Evolutionary conservation across 2,888 invertebrate genomes (phyloP).

Genomic region (Apomyelois bistriatella): DNA sequence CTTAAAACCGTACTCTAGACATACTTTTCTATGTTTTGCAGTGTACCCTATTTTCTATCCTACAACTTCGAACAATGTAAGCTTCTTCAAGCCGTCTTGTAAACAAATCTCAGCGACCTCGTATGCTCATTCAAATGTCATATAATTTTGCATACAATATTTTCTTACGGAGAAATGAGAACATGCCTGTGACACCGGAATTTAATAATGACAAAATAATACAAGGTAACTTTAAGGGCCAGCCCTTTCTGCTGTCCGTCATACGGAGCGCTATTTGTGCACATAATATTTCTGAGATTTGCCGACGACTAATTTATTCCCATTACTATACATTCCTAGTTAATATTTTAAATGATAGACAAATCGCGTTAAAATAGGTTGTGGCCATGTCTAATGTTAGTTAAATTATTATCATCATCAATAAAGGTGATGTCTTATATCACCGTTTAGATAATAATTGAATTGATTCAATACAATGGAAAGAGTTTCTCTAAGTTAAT

Average conservation of each 20-base stretch:
- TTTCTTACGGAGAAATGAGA: constrained; percentile 74
- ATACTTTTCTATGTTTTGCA: background rate
- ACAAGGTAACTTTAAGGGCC: constrained; percentile 75
- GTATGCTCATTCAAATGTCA: constrained; percentile 78
- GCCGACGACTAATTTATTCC: constrained; percentile 72
- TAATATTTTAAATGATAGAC: constrained; percentile 10
- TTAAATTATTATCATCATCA: constrained; percentile 14
- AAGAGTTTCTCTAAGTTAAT: constrained; percentile 69
- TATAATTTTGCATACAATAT: constrained; percentile 80
- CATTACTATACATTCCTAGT: constrained; percentile 18
- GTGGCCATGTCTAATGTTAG: constrained; percentile 7
- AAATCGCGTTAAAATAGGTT: background rate
- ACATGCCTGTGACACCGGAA: constrained; percentile 72
- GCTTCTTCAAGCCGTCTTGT: constrained; percentile 40
- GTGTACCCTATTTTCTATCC: background rate
- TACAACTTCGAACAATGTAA: constrained; percentile 23
- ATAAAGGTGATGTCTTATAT: constrained; percentile 38
- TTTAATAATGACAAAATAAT: constrained; percentile 81
- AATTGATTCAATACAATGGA: constrained; percentile 72
- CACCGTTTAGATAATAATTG: constrained; percentile 59
- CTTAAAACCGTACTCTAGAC: background rate
- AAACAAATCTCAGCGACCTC: constrained; percentile 65
- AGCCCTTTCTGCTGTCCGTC: constrained; percentile 78
- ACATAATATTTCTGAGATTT: constrained; percentile 74
- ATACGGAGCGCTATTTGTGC: constrained; percentile 75